Evolutionary conservation across 2,797 vertebrate genomes (phyloP), one percentile per base, ranked within the genome.

Genomic region (Chromobotia macracanthus): DNA sequence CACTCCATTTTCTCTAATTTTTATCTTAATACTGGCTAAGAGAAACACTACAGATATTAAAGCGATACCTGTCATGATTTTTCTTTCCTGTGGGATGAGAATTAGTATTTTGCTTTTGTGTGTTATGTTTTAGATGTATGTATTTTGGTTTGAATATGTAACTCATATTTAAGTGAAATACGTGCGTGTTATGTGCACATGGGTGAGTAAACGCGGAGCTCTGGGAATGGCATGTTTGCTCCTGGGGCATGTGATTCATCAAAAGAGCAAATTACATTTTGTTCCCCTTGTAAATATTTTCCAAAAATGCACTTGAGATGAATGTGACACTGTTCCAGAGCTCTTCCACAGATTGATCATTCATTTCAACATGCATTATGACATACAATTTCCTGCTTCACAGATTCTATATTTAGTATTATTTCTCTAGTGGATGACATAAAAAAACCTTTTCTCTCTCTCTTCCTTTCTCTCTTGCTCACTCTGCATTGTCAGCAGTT

Each of bases 401-500:
- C 21, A 58, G 66, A 44, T 44, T 58, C 12, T 35, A 19, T 72
- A 48, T 71, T 78, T 50, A 61, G 31, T 55, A 19, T 46, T 28
- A n/a, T 31, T 67, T 6, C 51, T 77, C 2, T 68, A 58, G 41
- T 53, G 68, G 38, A 56, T 63, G 19, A 53, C n/a, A 38, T 67
- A 38, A 38, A 38, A 38, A 38, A 38, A 5, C 61, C 68, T 61
- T 31, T 73, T 58, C 21, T 23, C 38, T 21, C 25, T 38, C 11
- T n/a, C 7, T 28, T 50, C n/a, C 28, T 77, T 18, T 67, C 60
- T 67, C 46, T 60, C 60, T 73, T 5, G 18, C 60, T 44, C 67
- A 7, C 41, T 79, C 12, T 75, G 77, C 46, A 3, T 75, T 85
- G 81, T 87, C 87, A 88, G 72, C 69, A 75, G 46, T 75, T 64